Conservation (phyloP, 2,797 vertebrate genomes). For the Psittacula echo region DNA sequence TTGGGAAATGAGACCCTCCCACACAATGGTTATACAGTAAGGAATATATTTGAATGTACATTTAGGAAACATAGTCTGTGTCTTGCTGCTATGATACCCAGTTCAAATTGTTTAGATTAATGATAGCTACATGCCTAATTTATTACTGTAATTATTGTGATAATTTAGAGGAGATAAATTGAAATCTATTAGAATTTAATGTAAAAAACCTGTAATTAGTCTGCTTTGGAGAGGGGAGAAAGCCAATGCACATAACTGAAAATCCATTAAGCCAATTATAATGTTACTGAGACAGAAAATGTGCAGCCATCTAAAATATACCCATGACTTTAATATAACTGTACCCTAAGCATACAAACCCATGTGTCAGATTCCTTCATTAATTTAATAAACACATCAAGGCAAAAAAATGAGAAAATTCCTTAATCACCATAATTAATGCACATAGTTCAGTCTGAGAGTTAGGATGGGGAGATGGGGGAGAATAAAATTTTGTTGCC, state of each 20-base stretch:
- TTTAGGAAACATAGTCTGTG: constrained; percentile 25
- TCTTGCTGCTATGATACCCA: neutral
- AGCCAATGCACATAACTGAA: constrained; percentile 46
- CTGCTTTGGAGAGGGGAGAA: constrained; percentile 61
- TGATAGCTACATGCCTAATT: constrained; percentile 57
- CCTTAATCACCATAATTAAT: constrained; percentile 88
- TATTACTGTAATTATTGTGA: constrained; percentile 73
- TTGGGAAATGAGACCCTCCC: neutral
- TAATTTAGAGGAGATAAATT: constrained; percentile 76
- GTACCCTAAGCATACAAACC: constrained; percentile 74
- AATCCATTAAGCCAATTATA: constrained; percentile 78
- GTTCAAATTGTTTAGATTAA: constrained; percentile 63
- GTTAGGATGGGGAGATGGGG: constrained; percentile 68
- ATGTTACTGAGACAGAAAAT: constrained; percentile 60
- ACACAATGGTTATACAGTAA: constrained; percentile 5
- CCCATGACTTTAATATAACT: constrained; percentile 48
- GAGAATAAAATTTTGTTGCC: constrained; percentile 79
- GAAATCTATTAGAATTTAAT: constrained; percentile 77
- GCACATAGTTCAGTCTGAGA: constrained; percentile 74
- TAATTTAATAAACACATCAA: constrained; percentile 93
- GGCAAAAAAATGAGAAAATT: constrained; percentile 79
- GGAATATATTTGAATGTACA: constrained; percentile 56
- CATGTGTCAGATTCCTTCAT: constrained; percentile 83
- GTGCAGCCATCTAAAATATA: constrained; percentile 59
- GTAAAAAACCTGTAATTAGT: constrained; percentile 79